Evolutionary conservation across 2,797 vertebrate species (phyloP).

Genomic region (Smutsia temminckii): DNA sequence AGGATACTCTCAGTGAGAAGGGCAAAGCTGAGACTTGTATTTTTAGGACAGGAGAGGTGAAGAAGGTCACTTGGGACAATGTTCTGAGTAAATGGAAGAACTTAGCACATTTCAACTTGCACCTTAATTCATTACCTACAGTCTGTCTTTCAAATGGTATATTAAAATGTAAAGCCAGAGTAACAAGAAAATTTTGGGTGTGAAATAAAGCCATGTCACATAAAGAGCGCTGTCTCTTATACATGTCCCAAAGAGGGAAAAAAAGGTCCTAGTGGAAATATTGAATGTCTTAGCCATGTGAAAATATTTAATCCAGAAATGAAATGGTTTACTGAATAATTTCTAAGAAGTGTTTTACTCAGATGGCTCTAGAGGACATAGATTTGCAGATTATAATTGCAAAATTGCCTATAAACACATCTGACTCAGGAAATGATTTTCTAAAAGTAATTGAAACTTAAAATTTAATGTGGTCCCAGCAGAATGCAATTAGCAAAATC

Average conservation of each 20-base stretch:
- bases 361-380: background rate
- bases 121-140: background rate
- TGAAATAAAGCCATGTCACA: background rate
- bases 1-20: background rate
- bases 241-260: background rate
- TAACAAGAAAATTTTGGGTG: background rate
- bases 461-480: background rate
- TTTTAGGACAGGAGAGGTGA: background rate
- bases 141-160: background rate
- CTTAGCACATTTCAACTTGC: background rate
- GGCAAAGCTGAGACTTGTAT: background rate
- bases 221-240: background rate
- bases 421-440: background rate
- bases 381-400: background rate
- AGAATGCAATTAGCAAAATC: background rate
- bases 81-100: background rate
- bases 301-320: background rate
- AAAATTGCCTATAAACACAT: background rate
- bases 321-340: background rate
- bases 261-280: background rate
- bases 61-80: background rate
- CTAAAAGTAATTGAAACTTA: slow-evolving; percentile 7
- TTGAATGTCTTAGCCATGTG: background rate
- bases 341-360: background rate
- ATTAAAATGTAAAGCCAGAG: background rate